Evolutionary conservation across 2,888 invertebrate genomes (phyloP).

Genomic region (Ochropleura plecta): DNA sequence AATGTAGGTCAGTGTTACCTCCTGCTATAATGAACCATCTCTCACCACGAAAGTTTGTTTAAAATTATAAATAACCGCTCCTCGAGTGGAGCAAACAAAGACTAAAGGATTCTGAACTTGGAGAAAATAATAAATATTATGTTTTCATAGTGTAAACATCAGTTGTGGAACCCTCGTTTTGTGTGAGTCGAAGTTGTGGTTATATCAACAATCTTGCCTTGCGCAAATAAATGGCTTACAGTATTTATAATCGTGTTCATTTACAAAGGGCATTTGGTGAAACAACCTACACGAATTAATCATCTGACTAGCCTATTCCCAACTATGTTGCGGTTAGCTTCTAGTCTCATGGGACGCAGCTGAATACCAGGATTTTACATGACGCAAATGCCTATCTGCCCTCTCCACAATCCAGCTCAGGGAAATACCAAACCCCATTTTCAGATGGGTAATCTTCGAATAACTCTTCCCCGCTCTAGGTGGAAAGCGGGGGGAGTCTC

Average conservation of each 20-base stretch:
- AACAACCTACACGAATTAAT: neutral
- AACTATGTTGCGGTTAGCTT: neutral
- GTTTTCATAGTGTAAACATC: constrained; percentile 45
- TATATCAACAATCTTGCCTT: constrained; percentile 31
- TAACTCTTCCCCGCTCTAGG: too few relatives aligned
- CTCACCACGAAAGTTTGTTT: constrained; percentile 29
- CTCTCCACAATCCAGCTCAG: neutral
- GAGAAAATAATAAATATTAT: constrained; percentile 50
- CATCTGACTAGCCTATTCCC: neutral
- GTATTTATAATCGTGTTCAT: constrained; percentile 1
- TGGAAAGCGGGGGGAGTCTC: too few relatives aligned
- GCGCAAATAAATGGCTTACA: constrained; percentile 20
- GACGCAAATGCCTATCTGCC: neutral
- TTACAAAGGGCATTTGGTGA: neutral
- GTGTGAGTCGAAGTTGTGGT: constrained; percentile 8
- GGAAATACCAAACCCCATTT: neutral
- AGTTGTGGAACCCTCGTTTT: constrained; percentile 9
- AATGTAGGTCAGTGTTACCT: constrained; percentile 24
- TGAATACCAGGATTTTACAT: neutral
- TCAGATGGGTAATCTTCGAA: too few relatives aligned
- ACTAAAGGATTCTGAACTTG: constrained; percentile 35
- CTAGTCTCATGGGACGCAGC: neutral
- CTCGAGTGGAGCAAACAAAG: constrained; percentile 39
- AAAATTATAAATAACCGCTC: constrained; percentile 52
- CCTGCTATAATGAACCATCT: constrained; percentile 29